Conservation (phyloP, 2,797 vertebrate species). For the Limosa lapponica region DNA sequence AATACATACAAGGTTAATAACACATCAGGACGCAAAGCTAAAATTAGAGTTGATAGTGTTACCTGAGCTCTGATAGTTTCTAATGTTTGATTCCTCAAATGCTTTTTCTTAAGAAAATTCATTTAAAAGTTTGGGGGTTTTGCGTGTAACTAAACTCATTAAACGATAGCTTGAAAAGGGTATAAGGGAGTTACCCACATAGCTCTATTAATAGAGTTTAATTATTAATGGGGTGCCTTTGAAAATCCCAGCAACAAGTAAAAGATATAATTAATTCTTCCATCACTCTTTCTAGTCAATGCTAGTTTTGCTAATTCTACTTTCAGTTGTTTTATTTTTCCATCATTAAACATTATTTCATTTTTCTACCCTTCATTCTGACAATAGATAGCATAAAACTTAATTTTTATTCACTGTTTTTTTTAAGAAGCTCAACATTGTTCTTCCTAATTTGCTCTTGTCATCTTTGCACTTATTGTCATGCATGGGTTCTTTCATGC, state of each 20-base stretch:
- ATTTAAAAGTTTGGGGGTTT: fast-evolving
- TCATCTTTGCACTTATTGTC: not conserved
- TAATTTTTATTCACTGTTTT: not conserved
- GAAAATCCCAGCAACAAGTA: not conserved
- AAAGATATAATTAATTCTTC: not conserved
- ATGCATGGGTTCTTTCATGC: not conserved
- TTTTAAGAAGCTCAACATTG: not conserved
- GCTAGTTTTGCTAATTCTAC: not conserved
- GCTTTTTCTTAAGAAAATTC: not conserved
- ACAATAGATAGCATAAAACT: not conserved
- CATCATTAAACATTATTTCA: not conserved
- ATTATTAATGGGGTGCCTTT: not conserved
- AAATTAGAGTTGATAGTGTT: not conserved
- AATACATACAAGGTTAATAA: not conserved
- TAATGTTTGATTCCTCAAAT: not conserved
- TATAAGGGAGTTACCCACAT: not conserved
- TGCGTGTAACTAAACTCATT: not conserved
- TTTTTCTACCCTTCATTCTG: not conserved
- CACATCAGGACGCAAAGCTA: not conserved
- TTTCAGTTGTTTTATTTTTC: not conserved
- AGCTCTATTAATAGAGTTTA: not conserved
- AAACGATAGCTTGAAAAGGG: not conserved
- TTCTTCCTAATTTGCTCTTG: slow-evolving; percentile 18
- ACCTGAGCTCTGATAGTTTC: not conserved
- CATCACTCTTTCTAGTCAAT: not conserved